These are phyloP conservation scores for Stenotaenia linearis DNA, from an alignment of 2,888 invertebrate species.

Conservation along the genomic window DNA sequence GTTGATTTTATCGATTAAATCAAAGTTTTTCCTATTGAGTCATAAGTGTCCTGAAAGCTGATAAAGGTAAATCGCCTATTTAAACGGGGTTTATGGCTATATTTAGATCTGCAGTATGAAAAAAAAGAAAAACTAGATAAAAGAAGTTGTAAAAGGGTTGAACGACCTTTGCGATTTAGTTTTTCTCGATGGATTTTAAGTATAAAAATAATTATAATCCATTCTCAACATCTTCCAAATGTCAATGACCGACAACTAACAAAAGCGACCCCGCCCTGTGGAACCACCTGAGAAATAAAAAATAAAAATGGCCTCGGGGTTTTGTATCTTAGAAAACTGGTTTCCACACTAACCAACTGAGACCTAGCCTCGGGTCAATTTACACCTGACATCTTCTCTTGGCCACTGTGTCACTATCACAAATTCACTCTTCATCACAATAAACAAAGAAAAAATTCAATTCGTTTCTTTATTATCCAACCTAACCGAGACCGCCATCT, in stretches of 20 bases:
- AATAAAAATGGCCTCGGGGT: neutral
- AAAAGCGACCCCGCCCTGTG: neutral
- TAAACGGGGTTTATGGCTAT: neutral
- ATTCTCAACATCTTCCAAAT: constrained; percentile 14
- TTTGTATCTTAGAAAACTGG: neutral
- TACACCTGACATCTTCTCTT: constrained; percentile 21
- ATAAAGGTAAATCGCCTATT: neutral
- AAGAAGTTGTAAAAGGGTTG: neutral
- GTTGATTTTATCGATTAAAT: too few relatives aligned
- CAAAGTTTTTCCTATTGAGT: too few relatives aligned
- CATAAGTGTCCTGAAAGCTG: too few relatives aligned
- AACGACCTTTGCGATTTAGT: neutral
- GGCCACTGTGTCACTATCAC: constrained; percentile 21
- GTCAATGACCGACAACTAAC: constrained; percentile 23
- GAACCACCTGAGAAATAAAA: constrained; percentile 17
- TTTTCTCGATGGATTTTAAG: neutral
- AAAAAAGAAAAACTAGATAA: neutral
- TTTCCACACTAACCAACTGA: constrained; percentile 26
- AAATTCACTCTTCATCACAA: constrained; percentile 26
- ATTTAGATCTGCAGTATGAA: neutral
- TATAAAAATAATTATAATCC: constrained; percentile 15
- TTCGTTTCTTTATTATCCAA: neutral
- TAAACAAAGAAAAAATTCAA: neutral
- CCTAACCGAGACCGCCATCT: neutral
- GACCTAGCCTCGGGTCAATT: constrained; percentile 2